Percentiles rank a stretch among this genome's conserved stretches.
Conservation (phyloP, 2,113 vertebrate species). For the Hemiscyllium ocellatum region DNA sequence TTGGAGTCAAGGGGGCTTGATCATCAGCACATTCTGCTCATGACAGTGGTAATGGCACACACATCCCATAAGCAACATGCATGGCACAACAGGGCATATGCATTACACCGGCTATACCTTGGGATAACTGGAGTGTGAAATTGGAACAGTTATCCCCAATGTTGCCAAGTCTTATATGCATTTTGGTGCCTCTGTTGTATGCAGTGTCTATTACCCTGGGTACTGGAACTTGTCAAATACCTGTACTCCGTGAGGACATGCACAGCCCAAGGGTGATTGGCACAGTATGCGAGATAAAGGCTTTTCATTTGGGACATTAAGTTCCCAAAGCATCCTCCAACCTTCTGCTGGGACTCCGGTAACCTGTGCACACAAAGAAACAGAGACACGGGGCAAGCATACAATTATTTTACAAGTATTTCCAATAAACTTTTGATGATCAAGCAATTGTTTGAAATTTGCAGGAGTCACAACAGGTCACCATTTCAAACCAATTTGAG, state of each 20-base stretch:
- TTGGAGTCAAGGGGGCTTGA: no score
- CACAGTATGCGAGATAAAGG: conserved; percentile 83
- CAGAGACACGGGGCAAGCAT: not conserved
- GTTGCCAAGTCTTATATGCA: not conserved
- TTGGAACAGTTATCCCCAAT: not conserved
- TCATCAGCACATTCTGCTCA: no score
- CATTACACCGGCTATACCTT: not conserved
- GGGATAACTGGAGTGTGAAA: not conserved
- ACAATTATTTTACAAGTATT: not conserved
- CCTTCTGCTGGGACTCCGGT: conserved; percentile 85
- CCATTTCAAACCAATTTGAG: not conserved
- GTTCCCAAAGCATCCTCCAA: conserved; percentile 89
- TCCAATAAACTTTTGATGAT: not conserved
- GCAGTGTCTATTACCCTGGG: not conserved
- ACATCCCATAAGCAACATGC: no score
- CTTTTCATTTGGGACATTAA: conserved; percentile 89
- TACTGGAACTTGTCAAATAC: conserved; percentile 50
- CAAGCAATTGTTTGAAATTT: not conserved
- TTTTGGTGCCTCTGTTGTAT: not conserved
- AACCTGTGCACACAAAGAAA: conserved; percentile 57
- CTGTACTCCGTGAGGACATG: conserved; percentile 88
- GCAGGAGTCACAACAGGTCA: no score
- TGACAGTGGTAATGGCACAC: no score
- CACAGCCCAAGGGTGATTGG: conserved; percentile 94
- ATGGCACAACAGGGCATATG: not conserved